Percentiles rank a stretch among this genome's conserved stretches.
These are phyloP conservation scores for Hozukius guyotensis DNA, from an alignment of 2,797 vertebrate species.

Conservation along the genomic window DNA sequence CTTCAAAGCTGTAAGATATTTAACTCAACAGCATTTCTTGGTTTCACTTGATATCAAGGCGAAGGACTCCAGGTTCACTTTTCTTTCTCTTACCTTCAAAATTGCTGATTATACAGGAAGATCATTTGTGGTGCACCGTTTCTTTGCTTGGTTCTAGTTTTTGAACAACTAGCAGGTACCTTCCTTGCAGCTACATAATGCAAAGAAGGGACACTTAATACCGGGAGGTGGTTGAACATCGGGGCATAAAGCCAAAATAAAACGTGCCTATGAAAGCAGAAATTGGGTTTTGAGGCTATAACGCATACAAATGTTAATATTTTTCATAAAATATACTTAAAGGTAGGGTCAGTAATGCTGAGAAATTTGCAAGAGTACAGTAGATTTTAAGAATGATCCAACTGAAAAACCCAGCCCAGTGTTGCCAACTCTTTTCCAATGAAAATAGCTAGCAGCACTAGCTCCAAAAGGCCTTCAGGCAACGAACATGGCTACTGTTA, in stretches of 20 bases:
- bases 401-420: background rate
- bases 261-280: background rate
- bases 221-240: background rate
- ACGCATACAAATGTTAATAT: background rate
- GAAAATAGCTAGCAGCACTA: background rate
- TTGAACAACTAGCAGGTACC: constrained; percentile 16
- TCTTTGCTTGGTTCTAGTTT: constrained; percentile 33
- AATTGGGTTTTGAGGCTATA: background rate
- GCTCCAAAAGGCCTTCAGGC: background rate
- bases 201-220: constrained; percentile 13
- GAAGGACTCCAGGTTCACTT: background rate
- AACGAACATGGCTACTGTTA: background rate
- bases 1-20: constrained; percentile 80
- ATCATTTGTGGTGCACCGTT: background rate
- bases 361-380: background rate
- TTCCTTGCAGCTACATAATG: constrained; percentile 22
- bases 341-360: background rate
- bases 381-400: background rate
- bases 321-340: background rate
- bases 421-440: background rate
- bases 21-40: background rate
- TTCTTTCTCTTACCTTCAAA: constrained; percentile 9
- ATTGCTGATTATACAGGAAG: constrained; percentile 26
- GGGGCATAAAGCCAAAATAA: constrained; percentile 10
- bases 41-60: constrained; percentile 10